Conservation (phyloP, 2,797 vertebrate species). For the Sebastes steindachneri region DNA sequence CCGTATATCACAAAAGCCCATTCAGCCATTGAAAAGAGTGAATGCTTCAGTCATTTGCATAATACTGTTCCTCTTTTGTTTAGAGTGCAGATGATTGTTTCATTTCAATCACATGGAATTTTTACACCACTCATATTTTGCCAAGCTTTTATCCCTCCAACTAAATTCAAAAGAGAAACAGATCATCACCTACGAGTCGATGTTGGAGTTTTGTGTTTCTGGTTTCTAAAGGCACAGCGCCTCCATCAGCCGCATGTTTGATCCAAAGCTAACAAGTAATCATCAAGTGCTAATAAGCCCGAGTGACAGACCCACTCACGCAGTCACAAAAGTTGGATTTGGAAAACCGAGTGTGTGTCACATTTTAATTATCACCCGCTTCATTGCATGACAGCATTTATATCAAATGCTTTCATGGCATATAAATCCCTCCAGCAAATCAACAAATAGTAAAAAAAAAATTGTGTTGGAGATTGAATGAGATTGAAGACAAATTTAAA, state of each 20-base stretch:
- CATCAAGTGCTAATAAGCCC: constrained; percentile 63
- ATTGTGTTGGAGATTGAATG: not conserved
- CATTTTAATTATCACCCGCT: constrained; percentile 56
- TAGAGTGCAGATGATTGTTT: constrained; percentile 51
- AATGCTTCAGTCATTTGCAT: constrained; percentile 61
- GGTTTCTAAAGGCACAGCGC: constrained; percentile 3
- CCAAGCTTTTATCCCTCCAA: constrained; percentile 26
- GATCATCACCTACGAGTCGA: constrained; percentile 15
- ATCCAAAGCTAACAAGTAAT: constrained; percentile 72
- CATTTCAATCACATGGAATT: constrained; percentile 59
- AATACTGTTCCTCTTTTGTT: constrained; percentile 52
- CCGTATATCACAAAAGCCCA: constrained; percentile 56
- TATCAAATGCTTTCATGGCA: constrained; percentile 35
- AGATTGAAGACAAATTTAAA: constrained; percentile 34
- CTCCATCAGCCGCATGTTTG: constrained; percentile 38
- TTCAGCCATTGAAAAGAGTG: constrained; percentile 49
- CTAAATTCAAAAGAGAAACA: constrained; percentile 5
- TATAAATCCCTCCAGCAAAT: constrained; percentile 41
- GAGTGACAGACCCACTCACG: constrained; percentile 56
- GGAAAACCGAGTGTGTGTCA: constrained; percentile 47
- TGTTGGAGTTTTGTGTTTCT: not conserved
- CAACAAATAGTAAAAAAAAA: constrained; percentile 7
- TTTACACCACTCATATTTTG: constrained; percentile 46
- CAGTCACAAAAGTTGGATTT: constrained; percentile 52
- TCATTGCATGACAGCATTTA: constrained; percentile 45